Evolutionary conservation across 2,113 vertebrate species (phyloP).

Genomic region (Edolisoma coerulescens): DNA sequence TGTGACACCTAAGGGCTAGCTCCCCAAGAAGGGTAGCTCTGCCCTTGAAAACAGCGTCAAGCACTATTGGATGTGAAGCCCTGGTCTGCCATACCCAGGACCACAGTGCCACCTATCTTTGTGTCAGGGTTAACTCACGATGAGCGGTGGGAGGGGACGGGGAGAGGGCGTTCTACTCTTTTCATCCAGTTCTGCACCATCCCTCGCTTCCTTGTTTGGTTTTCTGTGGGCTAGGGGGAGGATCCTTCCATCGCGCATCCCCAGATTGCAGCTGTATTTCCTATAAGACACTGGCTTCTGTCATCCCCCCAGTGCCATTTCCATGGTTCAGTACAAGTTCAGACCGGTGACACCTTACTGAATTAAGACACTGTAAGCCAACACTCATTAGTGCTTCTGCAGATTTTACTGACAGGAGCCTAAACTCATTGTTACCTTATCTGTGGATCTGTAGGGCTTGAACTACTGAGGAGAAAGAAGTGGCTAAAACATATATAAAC

Average conservation of each 20-base stretch:
- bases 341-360: background rate
- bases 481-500: background rate
- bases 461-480: background rate
- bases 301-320: background rate
- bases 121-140: background rate
- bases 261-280: background rate
- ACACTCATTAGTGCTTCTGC: background rate
- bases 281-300: background rate
- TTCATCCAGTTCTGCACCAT: background rate
- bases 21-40: background rate
- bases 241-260: background rate
- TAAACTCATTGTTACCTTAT: background rate
- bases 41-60: background rate
- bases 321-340: background rate
- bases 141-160: accelerated
- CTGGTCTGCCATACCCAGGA: background rate
- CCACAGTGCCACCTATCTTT: conserved; percentile 23
- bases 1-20: background rate
- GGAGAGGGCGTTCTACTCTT: accelerated
- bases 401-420: background rate
- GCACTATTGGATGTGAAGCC: background rate
- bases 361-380: background rate
- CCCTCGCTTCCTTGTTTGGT: background rate
- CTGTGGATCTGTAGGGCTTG: background rate
- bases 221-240: background rate